These are phyloP conservation scores for Rhea americana DNA, from an alignment of 2,113 vertebrate genomes.

Conservation along the genomic window DNA sequence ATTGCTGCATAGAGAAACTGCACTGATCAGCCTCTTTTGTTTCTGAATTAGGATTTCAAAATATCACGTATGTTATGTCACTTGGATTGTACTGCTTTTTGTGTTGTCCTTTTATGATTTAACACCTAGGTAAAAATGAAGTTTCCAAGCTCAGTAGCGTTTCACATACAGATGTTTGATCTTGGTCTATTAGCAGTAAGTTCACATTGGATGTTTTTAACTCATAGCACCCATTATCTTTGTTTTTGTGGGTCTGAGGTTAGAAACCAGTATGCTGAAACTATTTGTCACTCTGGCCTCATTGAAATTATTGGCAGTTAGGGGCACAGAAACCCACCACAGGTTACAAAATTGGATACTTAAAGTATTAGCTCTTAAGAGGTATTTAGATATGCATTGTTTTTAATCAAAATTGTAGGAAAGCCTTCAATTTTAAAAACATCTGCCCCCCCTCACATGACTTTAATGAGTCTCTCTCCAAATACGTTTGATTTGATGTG, in stretches of 20 bases:
- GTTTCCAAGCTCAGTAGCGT: background rate
- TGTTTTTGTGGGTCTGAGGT: fast-evolving
- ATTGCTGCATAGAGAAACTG: background rate
- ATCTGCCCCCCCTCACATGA: fast-evolving
- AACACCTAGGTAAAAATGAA: background rate
- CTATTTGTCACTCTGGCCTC: background rate
- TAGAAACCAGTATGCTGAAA: background rate
- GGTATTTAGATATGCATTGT: background rate
- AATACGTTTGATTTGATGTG: background rate
- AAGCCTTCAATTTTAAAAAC: background rate
- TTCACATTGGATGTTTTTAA: background rate
- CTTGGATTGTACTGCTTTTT: slow-evolving; percentile 14
- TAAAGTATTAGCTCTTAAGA: background rate
- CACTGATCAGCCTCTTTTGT: background rate
- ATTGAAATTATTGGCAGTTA: background rate
- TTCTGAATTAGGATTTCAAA: background rate
- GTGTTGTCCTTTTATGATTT: background rate
- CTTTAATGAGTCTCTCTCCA: background rate
- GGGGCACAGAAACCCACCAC: background rate
- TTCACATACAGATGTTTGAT: background rate
- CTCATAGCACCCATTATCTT: background rate
- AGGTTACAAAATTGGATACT: background rate
- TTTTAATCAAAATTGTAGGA: background rate
- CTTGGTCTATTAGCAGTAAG: background rate
- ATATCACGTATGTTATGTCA: background rate